Percentiles rank a stretch among this genome's conserved stretches.
Evolutionary conservation across 2,113 vertebrate genomes (phyloP).

Genomic region (Anguilla japonica): DNA sequence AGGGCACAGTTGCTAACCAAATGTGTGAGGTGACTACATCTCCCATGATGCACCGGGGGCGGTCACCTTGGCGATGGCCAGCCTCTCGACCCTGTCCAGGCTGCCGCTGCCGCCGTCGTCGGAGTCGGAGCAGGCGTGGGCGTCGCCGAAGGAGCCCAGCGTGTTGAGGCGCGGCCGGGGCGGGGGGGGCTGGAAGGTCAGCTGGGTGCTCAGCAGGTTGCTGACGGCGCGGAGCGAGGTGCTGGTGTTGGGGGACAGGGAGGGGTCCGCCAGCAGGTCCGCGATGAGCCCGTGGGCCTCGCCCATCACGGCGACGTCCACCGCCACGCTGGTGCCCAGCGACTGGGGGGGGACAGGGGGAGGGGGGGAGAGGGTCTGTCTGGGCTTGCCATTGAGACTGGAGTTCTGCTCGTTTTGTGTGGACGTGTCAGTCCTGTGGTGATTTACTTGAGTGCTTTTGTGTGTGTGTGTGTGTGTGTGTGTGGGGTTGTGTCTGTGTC

Average conservation of each 20-base stretch:
- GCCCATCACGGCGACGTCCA: constrained; percentile 97
- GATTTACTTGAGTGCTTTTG: too few relatives aligned
- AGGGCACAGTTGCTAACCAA: background rate
- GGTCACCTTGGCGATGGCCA: constrained; percentile 87
- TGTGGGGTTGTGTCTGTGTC: constrained; percentile 1
- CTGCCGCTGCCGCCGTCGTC: constrained; percentile 84
- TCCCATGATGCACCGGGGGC: background rate
- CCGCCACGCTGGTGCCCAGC: constrained; percentile 90
- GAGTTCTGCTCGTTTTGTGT: too few relatives aligned
- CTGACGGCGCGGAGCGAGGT: constrained; percentile 90
- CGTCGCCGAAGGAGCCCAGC: constrained; percentile 79
- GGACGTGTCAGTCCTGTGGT: background rate
- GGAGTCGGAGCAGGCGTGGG: constrained; percentile 86
- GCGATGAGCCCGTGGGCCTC: constrained; percentile 96
- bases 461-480: background rate
- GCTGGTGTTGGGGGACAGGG: constrained; percentile 88
- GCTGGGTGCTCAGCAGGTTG: constrained; percentile 91
- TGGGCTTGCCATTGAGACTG: too few relatives aligned
- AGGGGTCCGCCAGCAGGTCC: constrained; percentile 91
- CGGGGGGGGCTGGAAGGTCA: constrained; percentile 89
- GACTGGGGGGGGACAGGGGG: constrained; percentile 66
- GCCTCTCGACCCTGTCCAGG: constrained; percentile 85
- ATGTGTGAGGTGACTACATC: constrained; percentile 41
- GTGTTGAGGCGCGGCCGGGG: constrained; percentile 82
- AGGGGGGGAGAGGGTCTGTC: constrained; percentile 2